phyloP scores from a whole-genome alignment of 2,113 vertebrate genomes.

The Chamaea fasciata region DNA sequence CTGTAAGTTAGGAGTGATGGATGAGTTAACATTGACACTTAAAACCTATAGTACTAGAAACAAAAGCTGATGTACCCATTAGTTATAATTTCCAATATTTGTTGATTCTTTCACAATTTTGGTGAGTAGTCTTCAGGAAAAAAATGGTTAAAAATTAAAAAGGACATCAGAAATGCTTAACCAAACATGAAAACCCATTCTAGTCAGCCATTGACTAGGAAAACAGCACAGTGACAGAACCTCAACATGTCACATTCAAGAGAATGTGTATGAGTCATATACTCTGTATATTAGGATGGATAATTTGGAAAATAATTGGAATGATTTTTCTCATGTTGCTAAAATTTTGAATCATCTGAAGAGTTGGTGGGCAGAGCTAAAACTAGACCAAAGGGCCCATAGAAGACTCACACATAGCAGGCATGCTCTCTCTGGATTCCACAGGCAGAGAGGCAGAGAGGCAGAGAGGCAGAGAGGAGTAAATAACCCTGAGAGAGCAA shows the following conservation, averaged over 20 bases:
- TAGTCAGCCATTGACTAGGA: not conserved
- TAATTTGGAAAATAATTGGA: not conserved
- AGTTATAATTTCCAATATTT: not conserved
- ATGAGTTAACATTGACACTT: not conserved
- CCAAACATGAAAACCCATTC: not conserved
- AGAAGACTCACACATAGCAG: not conserved
- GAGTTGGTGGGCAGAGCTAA: not conserved
- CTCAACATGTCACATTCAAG: not conserved
- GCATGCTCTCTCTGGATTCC: not conserved
- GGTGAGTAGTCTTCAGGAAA: not conserved
- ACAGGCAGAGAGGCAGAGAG: accelerated
- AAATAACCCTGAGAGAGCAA: accelerated
- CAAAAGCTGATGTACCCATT: not conserved
- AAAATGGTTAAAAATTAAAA: not conserved
- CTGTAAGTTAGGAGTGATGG: no score
- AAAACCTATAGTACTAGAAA: not conserved
- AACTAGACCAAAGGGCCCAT: not conserved
- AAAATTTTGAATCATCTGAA: not conserved
- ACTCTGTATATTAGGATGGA: not conserved
- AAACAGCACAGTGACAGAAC: not conserved
- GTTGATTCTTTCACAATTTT: not conserved
- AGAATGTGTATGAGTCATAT: not conserved
- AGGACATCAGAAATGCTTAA: not conserved
- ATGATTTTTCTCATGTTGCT: not conserved
- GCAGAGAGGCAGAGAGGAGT: not conserved